Evolutionary conservation across 2,797 vertebrate species (phyloP).

Genomic region (Todus mexicanus): DNA sequence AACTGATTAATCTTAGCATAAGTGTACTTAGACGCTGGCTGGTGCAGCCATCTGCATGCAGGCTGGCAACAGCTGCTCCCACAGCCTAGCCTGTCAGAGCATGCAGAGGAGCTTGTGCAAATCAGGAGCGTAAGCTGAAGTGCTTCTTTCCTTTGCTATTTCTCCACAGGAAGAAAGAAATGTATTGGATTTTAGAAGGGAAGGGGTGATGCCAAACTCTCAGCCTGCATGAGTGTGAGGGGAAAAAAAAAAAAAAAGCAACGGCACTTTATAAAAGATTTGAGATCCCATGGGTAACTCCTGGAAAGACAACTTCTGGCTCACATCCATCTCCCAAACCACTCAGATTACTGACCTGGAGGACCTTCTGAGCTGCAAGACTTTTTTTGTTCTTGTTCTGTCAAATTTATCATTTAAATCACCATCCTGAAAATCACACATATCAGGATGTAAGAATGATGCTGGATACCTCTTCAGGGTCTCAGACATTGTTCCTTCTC

Average conservation of each 20-base stretch:
- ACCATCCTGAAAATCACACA: not conserved
- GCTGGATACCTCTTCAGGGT: not conserved
- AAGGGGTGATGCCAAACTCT: not conserved
- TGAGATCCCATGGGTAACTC: not conserved
- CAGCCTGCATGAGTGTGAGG: not conserved
- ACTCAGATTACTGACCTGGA: not conserved
- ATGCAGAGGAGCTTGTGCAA: not conserved
- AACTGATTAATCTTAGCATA: not conserved
- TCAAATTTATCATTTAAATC: not conserved
- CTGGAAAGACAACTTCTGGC: not conserved
- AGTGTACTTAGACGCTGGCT: not conserved
- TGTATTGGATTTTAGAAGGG: not conserved
- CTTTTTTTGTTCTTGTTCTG: not conserved
- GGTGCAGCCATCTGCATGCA: not conserved
- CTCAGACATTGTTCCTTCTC: not conserved
- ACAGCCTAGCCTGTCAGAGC: not conserved
- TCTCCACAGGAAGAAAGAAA: not conserved
- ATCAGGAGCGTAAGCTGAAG: accelerated
- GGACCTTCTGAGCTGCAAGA: not conserved
- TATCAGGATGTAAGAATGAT: slow-evolving; percentile 6
- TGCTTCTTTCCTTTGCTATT: not conserved
- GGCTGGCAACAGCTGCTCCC: not conserved
- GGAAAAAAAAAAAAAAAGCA: not conserved
- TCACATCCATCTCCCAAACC: not conserved
- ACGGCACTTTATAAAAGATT: slow-evolving; percentile 25